Base-by-base conservation (phyloP, 2,113 vertebrate species). In the Hipposideros armiger region DNA sequence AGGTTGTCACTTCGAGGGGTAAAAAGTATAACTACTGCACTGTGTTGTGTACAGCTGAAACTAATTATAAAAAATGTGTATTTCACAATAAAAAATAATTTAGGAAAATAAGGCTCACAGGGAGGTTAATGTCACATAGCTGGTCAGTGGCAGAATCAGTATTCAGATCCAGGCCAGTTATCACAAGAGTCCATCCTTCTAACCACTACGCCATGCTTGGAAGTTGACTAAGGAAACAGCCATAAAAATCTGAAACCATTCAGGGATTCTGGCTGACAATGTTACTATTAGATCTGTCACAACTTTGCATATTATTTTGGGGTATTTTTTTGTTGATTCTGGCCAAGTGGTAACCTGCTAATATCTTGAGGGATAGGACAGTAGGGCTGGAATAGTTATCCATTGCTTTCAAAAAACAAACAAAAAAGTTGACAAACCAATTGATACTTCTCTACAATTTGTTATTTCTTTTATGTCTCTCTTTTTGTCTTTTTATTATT, bases 251-350 rank as follows among this genome's bases (percentile, higher is more conserved):
- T 56, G 67, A 67, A 7, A 60, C 22, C 16, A 16, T 73, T 36
- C 36, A 58, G 47, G 32, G 11, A 58, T 66, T 78, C 50, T 85
- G 7, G 26, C 42, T 62, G 42, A 58, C 10, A 7, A 4, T 36
- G 13, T 60, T 81, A 85, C 45, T 14, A 50, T 91, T 88, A 92
- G 30, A 54, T 88, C 60, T 86, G 19, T 95, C n/a, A 88, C 28
- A 82, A 32, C 13, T 42, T 56, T 70, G 52, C 30, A 6, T 92
- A 67, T 58, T 47, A 9, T 69, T 96, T 91, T 72, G 40, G 40
- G 52, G 52, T 54, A 16, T 62, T 60, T 81, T 47, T 54, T 72
- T 30, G 8, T 84, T 74, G 62, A 7, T 80, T 89, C 72, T 36
- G n/a, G 47, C 30, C 24, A 87, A 47, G 7, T 78, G 87, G 42